Evolutionary conservation across 30 jellyfish, hydroid and myxozoan species (phyloP).

Genomic region (Hydractinia symbiolongicarpus): DNA sequence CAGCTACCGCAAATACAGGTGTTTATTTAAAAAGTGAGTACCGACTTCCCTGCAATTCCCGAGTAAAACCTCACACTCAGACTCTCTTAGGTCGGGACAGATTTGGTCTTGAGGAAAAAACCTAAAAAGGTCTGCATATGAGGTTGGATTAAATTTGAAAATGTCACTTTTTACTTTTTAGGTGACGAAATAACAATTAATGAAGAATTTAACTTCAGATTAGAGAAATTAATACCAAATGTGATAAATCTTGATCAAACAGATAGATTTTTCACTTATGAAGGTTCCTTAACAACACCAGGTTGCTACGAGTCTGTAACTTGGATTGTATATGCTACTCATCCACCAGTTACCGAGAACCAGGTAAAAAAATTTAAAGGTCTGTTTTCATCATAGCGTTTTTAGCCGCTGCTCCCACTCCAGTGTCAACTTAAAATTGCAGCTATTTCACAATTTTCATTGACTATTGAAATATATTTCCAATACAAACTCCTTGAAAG

Average conservation of each 20-base stretch:
- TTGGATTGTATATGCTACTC: conserved; percentile 82
- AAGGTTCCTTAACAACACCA: conserved; percentile 95
- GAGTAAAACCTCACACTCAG: too few relatives aligned
- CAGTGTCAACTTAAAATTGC: neutral
- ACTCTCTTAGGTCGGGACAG: too few relatives aligned
- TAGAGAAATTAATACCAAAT: conserved; percentile 74
- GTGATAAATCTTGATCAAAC: conserved; percentile 61
- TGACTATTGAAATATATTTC: neutral
- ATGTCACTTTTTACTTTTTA: neutral
- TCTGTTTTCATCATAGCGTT: neutral
- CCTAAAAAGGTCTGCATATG: too few relatives aligned
- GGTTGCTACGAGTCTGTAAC: conserved; percentile 98
- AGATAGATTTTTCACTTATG: conserved; percentile 76
- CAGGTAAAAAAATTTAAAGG: conserved; percentile 45
- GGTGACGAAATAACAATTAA: conserved; percentile 74
- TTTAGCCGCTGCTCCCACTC: neutral
- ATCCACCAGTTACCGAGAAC: conserved; percentile 74
- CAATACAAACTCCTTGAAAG: neutral
- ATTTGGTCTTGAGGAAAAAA: too few relatives aligned
- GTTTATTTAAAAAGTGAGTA: too few relatives aligned
- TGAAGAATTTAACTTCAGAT: conserved; percentile 81
- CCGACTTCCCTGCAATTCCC: too few relatives aligned
- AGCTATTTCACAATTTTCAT: neutral
- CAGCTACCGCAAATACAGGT: too few relatives aligned
- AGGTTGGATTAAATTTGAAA: neutral